These are phyloP conservation scores for Paragorgia papillata DNA, from an alignment of 92 coral and sea anemone genomes.

Conservation along the genomic window DNA sequence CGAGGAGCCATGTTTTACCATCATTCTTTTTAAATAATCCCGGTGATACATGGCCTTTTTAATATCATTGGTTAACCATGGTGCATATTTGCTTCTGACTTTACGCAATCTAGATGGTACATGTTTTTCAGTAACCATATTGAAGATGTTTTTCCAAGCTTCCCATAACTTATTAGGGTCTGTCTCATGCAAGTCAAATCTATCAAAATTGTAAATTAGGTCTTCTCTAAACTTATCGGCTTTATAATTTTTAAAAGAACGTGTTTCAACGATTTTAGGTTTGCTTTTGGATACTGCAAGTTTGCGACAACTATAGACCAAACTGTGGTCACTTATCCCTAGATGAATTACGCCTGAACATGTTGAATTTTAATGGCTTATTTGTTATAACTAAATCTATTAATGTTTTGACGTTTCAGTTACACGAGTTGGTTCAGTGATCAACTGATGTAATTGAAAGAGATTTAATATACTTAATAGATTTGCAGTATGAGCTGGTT, in stretches of 20 bases:
- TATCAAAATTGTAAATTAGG: too few species aligned
- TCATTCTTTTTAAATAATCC: too few species aligned
- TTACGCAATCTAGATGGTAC: constrained; percentile 42
- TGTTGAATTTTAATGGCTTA: constrained; percentile 21
- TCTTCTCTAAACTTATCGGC: background rate
- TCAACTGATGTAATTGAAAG: too few species aligned
- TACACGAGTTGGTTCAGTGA: constrained; percentile 51
- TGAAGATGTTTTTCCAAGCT: constrained; percentile 43
- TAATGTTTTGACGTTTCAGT: constrained; percentile 46
- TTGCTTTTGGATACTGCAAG: constrained; percentile 45
- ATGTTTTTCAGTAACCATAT: constrained; percentile 43
- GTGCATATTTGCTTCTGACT: constrained; percentile 55
- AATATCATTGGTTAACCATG: constrained; percentile 57
- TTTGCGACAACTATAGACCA: constrained; percentile 52
- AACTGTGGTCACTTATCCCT: constrained; percentile 47
- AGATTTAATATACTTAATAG: too few species aligned
- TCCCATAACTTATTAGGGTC: too few species aligned
- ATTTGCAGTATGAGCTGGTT: too few species aligned
- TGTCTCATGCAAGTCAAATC: too few species aligned
- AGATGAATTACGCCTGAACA: constrained; percentile 45
- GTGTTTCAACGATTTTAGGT: constrained; percentile 48
- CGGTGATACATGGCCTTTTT: too few species aligned
- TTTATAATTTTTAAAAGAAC: constrained; percentile 40
- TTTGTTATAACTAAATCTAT: constrained; percentile 56
- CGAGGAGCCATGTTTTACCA: too few species aligned